A percentile compares a stretch with the other conserved stretches of the same genome.
Evolutionary conservation across 2,113 vertebrate genomes (phyloP).

Genomic region (Zeus faber): DNA sequence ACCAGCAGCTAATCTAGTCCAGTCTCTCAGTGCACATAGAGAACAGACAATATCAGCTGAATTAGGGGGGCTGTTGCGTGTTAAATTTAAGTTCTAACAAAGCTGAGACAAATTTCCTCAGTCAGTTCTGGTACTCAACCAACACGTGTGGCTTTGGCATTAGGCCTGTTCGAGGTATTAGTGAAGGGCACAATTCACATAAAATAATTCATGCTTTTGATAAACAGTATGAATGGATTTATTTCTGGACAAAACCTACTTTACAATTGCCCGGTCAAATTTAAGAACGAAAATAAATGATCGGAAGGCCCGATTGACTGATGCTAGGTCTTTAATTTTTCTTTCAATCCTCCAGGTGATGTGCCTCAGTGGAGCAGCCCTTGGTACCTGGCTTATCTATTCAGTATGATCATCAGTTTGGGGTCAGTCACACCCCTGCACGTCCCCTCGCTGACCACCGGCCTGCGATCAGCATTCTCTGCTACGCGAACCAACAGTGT

Average conservation of each 20-base stretch:
- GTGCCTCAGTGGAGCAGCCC: slow-evolving; percentile 37
- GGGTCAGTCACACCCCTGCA: slow-evolving; percentile 41
- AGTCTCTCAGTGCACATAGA: slow-evolving; percentile 69
- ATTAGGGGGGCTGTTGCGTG: slow-evolving; percentile 54
- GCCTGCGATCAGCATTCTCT: slow-evolving; percentile 73
- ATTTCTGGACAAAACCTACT: too few relatives aligned
- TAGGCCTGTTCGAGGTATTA: neutral
- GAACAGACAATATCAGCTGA: slow-evolving; percentile 72
- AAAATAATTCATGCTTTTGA: too few relatives aligned
- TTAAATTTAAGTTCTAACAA: slow-evolving; percentile 56
- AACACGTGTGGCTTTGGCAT: neutral
- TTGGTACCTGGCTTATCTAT: slow-evolving; percentile 38
- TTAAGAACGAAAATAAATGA: too few relatives aligned
- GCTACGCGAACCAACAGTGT: slow-evolving; percentile 70
- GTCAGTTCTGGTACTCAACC: slow-evolving; percentile 7
- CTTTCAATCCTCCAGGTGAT: slow-evolving; percentile 18
- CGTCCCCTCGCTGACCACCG: slow-evolving; percentile 26
- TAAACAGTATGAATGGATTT: too few relatives aligned
- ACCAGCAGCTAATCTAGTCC: slow-evolving; percentile 65
- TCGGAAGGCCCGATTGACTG: neutral
- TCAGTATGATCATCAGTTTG: slow-evolving; percentile 42
- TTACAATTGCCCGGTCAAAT: too few relatives aligned
- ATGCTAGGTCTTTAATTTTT: neutral
- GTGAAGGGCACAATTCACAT: too few relatives aligned
- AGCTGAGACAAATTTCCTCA: slow-evolving; percentile 52